Base-by-base conservation (phyloP, 2,888 invertebrate species). In the Trichopria drosophilae region DNA sequence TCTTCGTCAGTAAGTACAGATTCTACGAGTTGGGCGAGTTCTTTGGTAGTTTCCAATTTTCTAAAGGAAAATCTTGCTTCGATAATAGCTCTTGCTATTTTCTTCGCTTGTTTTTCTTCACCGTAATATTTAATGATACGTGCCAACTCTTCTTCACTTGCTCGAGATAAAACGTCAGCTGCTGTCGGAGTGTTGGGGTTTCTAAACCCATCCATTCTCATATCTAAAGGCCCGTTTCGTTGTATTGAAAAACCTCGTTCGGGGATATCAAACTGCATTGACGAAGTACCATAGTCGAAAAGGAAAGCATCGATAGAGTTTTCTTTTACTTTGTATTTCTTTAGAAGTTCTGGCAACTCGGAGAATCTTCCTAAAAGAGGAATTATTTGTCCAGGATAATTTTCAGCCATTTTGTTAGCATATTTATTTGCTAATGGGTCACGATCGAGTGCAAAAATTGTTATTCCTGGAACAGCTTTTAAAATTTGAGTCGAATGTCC, bases 221-320 rank as follows among this genome's bases (percentile, higher is more conserved):
- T 97, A 67, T 97, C 96, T 45, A 97, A 79, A 3, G 89, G 90
- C 0, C 93, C 95, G 78, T 95, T 84, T 71, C 84, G 84, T 37
- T 84, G 87, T 0, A 95, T 68, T 6, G 93, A 86, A 77, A 97
- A 97, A 0, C 97, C 97, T 65, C 97, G 81, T 13, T 82, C 80
- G 1, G 85, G 82, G 58, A 80, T 80, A 70, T 95, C 91, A 71
- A 94, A 86, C 75, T 97, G 97, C 93, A 96, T 94, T 1, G 95
- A 94, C 0, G 96, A 96, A 67, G 90, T 91, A 6, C 97, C 97
- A 74, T 91, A 88, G 77, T 97, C 96, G 77, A 95, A 92, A 16
- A 97, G 72, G 46, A 95, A 84, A 1, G 89, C 92, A 79, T 96
- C 94, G 23, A 97, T 78, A 42, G 85, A 83, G 48, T 82, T 82